Percentiles rank a stretch among this genome's conserved stretches.
phyloP scores from a whole-genome alignment of 37 sponge, comb jelly and placozoan genomes.

The Hormiphora californensis region DNA sequence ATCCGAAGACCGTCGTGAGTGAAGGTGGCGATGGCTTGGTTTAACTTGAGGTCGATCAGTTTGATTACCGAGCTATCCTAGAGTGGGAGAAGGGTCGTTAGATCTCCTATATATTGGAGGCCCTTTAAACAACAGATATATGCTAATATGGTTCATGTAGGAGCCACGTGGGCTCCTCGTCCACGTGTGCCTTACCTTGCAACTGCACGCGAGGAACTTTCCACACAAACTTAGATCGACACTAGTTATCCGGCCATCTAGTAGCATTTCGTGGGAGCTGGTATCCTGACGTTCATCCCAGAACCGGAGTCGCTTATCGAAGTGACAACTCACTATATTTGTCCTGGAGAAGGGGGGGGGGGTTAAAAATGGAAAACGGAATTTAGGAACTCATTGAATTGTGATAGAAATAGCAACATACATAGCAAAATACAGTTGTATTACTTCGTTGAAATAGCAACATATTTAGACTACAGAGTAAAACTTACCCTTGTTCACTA shows the following conservation, averaged over 20 bases:
- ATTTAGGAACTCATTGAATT: too few relatives aligned
- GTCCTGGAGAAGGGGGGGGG: constrained; percentile 9
- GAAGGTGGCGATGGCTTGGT: constrained; percentile 74
- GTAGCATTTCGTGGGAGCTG: constrained; percentile 64
- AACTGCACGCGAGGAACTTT: constrained; percentile 27
- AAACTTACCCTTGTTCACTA: constrained; percentile 67
- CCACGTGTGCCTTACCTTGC: neutral
- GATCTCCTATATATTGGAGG: too few relatives aligned
- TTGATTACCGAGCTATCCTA: constrained; percentile 55
- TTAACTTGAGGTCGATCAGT: constrained; percentile 80
- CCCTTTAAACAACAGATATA: too few relatives aligned
- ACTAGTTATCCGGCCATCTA: constrained; percentile 83
- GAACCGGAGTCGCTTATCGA: constrained; percentile 86
- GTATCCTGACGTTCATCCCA: constrained; percentile 77
- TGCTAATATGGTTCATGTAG: too few relatives aligned
- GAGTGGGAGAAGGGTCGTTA: too few relatives aligned
- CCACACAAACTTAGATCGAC: constrained; percentile 59
- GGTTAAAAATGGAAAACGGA: too few relatives aligned
- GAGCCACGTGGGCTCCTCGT: neutral
- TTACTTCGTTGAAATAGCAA: too few relatives aligned
- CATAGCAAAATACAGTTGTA: too few relatives aligned
- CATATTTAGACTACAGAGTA: too few relatives aligned
- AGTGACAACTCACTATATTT: constrained; percentile 82
- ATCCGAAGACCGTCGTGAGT: constrained; percentile 57
- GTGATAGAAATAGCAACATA: too few relatives aligned